Conservation (phyloP, 23 tunicate species). For the Halocynthia roretzi region DNA sequence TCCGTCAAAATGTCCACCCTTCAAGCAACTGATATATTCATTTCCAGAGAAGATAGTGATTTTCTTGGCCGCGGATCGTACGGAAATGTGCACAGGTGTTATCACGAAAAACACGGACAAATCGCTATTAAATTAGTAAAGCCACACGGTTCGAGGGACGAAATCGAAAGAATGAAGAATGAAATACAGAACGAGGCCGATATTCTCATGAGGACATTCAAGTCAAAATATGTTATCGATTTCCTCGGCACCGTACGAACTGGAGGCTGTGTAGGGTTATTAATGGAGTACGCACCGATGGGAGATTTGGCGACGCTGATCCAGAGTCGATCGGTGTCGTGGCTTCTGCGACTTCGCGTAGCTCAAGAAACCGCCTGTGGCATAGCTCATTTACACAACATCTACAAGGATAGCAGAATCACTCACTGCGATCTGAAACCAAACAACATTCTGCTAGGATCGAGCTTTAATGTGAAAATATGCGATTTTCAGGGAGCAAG, state of each 20-base stretch:
- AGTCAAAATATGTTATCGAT: not conserved
- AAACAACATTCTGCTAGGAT: not conserved
- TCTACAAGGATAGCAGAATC: not conserved
- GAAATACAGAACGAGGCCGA: constrained; percentile 1
- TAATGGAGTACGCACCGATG: constrained; percentile 5
- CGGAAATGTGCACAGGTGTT: not conserved
- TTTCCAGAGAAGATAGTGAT: not conserved
- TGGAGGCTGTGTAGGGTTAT: not conserved
- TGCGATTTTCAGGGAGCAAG: not conserved
- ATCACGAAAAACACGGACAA: not conserved
- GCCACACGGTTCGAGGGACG: not conserved
- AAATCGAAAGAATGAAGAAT: not conserved
- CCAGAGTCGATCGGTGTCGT: not conserved
- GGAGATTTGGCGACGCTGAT: not conserved
- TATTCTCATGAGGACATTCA: not conserved
- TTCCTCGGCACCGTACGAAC: not conserved
- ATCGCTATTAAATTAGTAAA: not conserved
- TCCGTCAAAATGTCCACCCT: not conserved
- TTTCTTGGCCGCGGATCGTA: not conserved
- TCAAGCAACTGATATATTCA: not conserved
- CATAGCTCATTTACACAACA: not conserved
- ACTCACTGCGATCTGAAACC: constrained; percentile 2
- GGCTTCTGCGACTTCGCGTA: not conserved
- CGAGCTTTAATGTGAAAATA: not conserved
- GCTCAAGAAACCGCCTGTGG: not conserved